These are phyloP conservation scores for Pao palembangensis DNA, from an alignment of 2,113 vertebrate genomes.

Conservation along the genomic window DNA sequence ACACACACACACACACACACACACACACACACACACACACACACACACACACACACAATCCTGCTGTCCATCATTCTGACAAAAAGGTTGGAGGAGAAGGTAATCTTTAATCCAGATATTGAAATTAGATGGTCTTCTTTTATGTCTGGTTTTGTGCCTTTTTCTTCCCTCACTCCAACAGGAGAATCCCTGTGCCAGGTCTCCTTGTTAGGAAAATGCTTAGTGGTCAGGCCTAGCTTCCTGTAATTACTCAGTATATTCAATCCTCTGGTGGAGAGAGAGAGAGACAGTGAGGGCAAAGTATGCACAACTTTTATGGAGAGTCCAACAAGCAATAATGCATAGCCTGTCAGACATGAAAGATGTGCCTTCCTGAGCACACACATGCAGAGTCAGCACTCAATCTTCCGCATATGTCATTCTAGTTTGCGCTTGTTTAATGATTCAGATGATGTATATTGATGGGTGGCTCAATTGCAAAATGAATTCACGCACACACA, in stretches of 20 bases:
- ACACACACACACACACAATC: slow-evolving; percentile 6
- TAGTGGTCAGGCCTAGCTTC: slow-evolving; percentile 56
- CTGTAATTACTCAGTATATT: slow-evolving; percentile 71
- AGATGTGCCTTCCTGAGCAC: slow-evolving; percentile 15
- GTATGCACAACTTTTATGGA: slow-evolving; percentile 26
- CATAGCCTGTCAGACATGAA: not conserved
- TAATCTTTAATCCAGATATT: slow-evolving; percentile 64
- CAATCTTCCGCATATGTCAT: slow-evolving; percentile 9
- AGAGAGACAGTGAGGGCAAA: slow-evolving; percentile 38
- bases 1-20: slow-evolving; percentile 1
- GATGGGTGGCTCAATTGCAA: slow-evolving; percentile 25
- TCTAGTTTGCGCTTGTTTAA: slow-evolving; percentile 14
- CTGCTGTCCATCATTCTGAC: slow-evolving; percentile 23
- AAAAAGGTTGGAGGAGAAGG: slow-evolving; percentile 14
- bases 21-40: slow-evolving; percentile 2
- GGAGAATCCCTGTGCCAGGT: slow-evolving; percentile 51
- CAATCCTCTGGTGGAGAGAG: slow-evolving; percentile 51
- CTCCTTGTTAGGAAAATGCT: slow-evolving; percentile 63
- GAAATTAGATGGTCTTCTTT: slow-evolving; percentile 55
- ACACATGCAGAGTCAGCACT: slow-evolving; percentile 3
- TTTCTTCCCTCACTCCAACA: slow-evolving; percentile 24
- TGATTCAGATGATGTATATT: slow-evolving; percentile 17
- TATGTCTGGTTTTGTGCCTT: slow-evolving; percentile 13
- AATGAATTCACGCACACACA: slow-evolving; percentile 21
- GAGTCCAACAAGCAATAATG: slow-evolving; percentile 22